Conservation (phyloP, 1,140 invertebrate genomes). For the Achatina immaculata region DNA sequence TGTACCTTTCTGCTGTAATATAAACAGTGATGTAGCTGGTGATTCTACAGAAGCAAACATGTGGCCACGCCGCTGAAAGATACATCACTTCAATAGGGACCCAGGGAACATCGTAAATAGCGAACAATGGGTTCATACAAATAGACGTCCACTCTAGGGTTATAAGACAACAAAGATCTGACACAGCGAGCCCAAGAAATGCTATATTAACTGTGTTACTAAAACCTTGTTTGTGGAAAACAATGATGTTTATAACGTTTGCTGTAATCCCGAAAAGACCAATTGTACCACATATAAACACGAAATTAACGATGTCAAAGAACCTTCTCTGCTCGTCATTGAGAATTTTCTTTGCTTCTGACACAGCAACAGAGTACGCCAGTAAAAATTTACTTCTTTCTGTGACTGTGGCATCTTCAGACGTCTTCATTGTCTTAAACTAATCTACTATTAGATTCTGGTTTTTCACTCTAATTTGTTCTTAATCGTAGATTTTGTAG, state of each 20-base stretch:
- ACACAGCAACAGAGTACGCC: no score
- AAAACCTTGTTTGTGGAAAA: conserved; percentile 5
- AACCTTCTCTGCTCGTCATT: no score
- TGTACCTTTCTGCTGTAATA: conserved; percentile 24
- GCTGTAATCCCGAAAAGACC: background rate
- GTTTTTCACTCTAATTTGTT: no score
- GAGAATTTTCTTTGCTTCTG: no score
- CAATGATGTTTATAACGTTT: background rate
- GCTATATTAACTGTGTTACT: background rate
- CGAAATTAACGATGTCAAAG: background rate
- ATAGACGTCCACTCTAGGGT: background rate
- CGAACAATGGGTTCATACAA: background rate
- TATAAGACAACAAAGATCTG: background rate
- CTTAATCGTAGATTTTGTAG: no score
- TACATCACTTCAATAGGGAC: background rate
- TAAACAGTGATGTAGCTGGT: conserved; percentile 17
- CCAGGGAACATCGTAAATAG: background rate
- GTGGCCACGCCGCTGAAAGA: conserved; percentile 3
- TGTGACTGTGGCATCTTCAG: no score
- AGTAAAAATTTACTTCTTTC: no score
- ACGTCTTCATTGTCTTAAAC: no score
- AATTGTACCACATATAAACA: background rate
- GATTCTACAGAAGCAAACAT: conserved; percentile 5
- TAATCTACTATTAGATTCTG: no score
- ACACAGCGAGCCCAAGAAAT: background rate